Conservation (phyloP, 1,140 invertebrate species). For the Drosophila saltans region DNA sequence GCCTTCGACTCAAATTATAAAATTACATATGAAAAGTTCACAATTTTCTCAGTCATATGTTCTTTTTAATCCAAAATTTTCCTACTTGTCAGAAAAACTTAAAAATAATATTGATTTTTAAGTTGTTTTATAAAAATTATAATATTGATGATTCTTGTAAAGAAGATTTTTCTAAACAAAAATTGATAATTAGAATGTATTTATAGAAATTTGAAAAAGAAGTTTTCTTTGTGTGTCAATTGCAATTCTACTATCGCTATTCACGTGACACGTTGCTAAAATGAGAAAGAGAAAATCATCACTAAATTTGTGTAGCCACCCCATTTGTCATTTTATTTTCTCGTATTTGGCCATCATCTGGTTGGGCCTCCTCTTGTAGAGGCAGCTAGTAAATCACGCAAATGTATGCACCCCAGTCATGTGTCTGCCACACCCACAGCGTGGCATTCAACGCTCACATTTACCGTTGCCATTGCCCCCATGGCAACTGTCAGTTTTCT, state of each 20-base stretch:
- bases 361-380: conserved; percentile 31
- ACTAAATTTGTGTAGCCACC: conserved; percentile 28
- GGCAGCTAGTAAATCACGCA: conserved; percentile 79
- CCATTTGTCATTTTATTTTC: conserved; percentile 16
- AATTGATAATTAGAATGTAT: too few species aligned
- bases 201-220: too few species aligned
- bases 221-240: too few species aligned
- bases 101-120: too few species aligned
- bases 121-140: too few species aligned
- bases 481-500: conserved; percentile 41
- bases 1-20: too few species aligned
- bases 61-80: too few species aligned
- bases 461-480: conserved; percentile 35
- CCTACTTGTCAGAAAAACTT: too few species aligned
- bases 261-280: background rate
- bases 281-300: background rate
- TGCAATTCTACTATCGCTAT: background rate
- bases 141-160: too few species aligned
- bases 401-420: conserved; percentile 74
- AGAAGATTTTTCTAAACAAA: too few species aligned
- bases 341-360: conserved; percentile 32
- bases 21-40: too few species aligned
- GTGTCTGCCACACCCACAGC: conserved; percentile 16
- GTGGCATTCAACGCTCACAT: conserved; percentile 24
- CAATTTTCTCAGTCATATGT: too few species aligned